Evolutionary conservation across 2,888 invertebrate species (phyloP).

Genomic region (Euzophera pinguis): DNA sequence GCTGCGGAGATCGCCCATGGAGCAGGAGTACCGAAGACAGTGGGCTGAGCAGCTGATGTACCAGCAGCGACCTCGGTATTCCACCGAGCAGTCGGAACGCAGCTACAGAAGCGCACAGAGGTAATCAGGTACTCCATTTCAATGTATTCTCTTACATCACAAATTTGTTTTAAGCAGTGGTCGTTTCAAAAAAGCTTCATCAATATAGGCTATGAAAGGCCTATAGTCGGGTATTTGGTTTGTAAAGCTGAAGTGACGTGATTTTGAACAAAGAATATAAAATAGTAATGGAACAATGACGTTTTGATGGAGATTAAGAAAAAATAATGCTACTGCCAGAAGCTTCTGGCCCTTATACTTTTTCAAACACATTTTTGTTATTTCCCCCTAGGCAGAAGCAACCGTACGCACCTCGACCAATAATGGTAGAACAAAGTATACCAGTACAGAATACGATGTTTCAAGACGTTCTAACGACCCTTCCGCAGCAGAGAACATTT

Average conservation of each 20-base stretch:
- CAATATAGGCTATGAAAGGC: too few relatives aligned
- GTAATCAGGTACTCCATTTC: not conserved
- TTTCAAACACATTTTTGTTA: not conserved
- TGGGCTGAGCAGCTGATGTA: slow-evolving; percentile 52
- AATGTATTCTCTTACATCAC: not conserved
- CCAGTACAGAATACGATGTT: not conserved
- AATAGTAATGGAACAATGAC: too few relatives aligned
- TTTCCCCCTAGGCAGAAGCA: not conserved
- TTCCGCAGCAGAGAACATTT: not conserved
- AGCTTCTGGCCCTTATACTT: too few relatives aligned
- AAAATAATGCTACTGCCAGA: too few relatives aligned
- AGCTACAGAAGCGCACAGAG: slow-evolving; percentile 15
- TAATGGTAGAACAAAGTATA: not conserved
- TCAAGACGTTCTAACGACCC: not conserved
- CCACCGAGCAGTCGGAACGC: slow-evolving; percentile 27
- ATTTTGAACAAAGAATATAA: too few relatives aligned
- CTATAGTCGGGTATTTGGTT: too few relatives aligned
- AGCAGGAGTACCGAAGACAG: slow-evolving; percentile 53
- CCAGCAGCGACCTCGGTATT: slow-evolving; percentile 27
- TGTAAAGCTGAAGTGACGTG: too few relatives aligned
- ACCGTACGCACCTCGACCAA: not conserved
- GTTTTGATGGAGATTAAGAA: too few relatives aligned
- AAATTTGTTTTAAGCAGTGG: not conserved
- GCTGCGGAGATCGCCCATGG: slow-evolving; percentile 38
- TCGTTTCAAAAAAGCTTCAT: too few relatives aligned